Evolutionary conservation across 1,140 invertebrate genomes (phyloP).

Genomic region (Euura saliciscinereae): DNA sequence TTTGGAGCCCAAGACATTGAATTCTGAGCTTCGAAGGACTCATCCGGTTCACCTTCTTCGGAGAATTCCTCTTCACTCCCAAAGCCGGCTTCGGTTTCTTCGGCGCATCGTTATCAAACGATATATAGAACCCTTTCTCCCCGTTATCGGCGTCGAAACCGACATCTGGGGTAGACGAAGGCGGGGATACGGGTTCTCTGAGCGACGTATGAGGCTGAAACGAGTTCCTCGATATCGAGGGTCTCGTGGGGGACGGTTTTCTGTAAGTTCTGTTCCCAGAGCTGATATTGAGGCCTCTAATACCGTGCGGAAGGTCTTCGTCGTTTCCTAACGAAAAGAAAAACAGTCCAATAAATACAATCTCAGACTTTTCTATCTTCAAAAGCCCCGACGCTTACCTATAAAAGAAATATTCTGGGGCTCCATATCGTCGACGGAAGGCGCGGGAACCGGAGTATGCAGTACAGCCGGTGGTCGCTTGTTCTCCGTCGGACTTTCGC

Average conservation of each 20-base stretch:
- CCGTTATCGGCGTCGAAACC: conserved; percentile 58
- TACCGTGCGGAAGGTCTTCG: conserved; percentile 66
- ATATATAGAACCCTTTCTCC: conserved; percentile 94
- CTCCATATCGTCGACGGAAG: conserved; percentile 82
- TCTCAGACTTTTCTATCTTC: background rate
- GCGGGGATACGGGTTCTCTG: conserved; percentile 55
- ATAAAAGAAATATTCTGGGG: conserved; percentile 93
- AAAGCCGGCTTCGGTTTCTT: conserved; percentile 88
- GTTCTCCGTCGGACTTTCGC: conserved; percentile 48
- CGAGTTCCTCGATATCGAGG: conserved; percentile 72
- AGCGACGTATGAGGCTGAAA: conserved; percentile 67
- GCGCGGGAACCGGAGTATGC: conserved; percentile 68
- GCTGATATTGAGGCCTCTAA: conserved; percentile 79
- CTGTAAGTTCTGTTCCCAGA: conserved; percentile 87
- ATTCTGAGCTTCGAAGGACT: conserved; percentile 21
- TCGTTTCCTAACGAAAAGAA: conserved; percentile 48
- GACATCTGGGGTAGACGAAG: conserved; percentile 46
- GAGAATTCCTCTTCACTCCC: conserved; percentile 75
- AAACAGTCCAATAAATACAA: background rate
- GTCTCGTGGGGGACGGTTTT: conserved; percentile 80
- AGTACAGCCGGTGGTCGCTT: conserved; percentile 56
- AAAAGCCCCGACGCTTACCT: conserved; percentile 65
- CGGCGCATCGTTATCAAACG: conserved; percentile 86
- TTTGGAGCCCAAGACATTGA: conserved; percentile 43
- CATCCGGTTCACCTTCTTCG: conserved; percentile 70